Conservation (phyloP, 2,888 invertebrate genomes). For the Rapana venosa region DNA sequence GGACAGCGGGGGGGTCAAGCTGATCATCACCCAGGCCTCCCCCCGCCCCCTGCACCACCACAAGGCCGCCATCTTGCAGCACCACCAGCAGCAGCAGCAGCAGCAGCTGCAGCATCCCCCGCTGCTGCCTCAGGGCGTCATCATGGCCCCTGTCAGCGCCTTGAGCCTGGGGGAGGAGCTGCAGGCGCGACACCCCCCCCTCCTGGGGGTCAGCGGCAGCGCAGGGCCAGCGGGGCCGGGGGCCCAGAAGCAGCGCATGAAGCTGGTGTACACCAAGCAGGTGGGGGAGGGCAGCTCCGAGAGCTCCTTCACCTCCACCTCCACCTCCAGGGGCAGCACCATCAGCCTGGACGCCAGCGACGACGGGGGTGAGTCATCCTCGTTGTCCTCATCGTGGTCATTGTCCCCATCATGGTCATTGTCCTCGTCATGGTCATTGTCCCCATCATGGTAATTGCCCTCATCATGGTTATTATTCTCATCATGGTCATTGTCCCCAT, state of each 20-base stretch:
- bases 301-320: constrained; percentile 38
- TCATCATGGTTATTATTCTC: too few relatives aligned
- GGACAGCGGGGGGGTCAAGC: constrained; percentile 40
- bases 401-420: too few relatives aligned
- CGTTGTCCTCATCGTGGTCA: too few relatives aligned
- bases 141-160: constrained; percentile 23
- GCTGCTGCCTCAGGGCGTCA: constrained; percentile 48
- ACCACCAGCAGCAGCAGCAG: constrained; percentile 40
- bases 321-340: constrained; percentile 37
- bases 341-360: constrained; percentile 19
- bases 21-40: constrained; percentile 43
- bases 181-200: constrained; percentile 44
- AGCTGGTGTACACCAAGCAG: constrained; percentile 56
- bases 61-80: constrained; percentile 42
- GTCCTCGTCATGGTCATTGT: too few relatives aligned
- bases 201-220: background rate
- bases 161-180: constrained; percentile 6
- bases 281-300: background rate
- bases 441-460: too few relatives aligned
- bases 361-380: background rate
- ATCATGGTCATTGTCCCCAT: too few relatives aligned
- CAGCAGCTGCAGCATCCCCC: constrained; percentile 39
- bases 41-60: constrained; percentile 41
- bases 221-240: constrained; percentile 3
- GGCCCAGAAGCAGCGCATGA: constrained; percentile 53